These are phyloP conservation scores for Teleogryllus oceanicus DNA, from an alignment of 2,888 invertebrate species.

Conservation along the genomic window DNA sequence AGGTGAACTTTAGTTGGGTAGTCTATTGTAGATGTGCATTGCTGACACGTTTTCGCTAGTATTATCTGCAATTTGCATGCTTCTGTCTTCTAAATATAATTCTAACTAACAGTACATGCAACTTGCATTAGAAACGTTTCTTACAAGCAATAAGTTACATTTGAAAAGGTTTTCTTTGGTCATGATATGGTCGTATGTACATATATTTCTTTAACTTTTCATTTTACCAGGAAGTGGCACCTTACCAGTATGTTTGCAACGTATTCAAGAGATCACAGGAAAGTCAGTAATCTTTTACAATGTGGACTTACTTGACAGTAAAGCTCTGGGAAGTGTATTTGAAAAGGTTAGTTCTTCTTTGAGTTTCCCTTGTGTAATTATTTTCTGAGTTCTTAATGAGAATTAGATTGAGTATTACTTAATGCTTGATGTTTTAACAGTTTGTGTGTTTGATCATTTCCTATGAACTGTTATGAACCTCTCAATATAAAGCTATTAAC, in stretches of 20 bases:
- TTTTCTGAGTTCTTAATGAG: not conserved
- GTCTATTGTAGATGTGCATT: conserved; percentile 32
- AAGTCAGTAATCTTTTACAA: conserved; percentile 66
- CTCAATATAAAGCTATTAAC: too few relatives aligned
- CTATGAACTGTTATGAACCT: too few relatives aligned
- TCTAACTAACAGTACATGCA: too few relatives aligned
- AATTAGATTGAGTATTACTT: not conserved
- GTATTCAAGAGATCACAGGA: conserved; percentile 75
- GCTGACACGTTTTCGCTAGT: not conserved
- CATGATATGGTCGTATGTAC: too few relatives aligned
- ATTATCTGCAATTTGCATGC: not conserved
- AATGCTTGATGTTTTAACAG: not conserved
- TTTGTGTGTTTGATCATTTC: too few relatives aligned
- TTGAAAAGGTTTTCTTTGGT: too few relatives aligned
- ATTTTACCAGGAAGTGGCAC: conserved; percentile 50
- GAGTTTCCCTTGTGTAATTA: not conserved
- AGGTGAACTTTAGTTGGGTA: conserved; percentile 41
- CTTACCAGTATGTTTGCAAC: conserved; percentile 65
- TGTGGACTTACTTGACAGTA: conserved; percentile 67
- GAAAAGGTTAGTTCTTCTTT: conserved; percentile 56
- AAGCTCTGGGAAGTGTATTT: conserved; percentile 66
- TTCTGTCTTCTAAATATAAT: not conserved
- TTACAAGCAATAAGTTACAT: too few relatives aligned
- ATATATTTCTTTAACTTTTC: too few relatives aligned
- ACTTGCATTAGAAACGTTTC: too few relatives aligned